Conservation (phyloP, 1,140 invertebrate species). For the Chironomus striatipennis region DNA sequence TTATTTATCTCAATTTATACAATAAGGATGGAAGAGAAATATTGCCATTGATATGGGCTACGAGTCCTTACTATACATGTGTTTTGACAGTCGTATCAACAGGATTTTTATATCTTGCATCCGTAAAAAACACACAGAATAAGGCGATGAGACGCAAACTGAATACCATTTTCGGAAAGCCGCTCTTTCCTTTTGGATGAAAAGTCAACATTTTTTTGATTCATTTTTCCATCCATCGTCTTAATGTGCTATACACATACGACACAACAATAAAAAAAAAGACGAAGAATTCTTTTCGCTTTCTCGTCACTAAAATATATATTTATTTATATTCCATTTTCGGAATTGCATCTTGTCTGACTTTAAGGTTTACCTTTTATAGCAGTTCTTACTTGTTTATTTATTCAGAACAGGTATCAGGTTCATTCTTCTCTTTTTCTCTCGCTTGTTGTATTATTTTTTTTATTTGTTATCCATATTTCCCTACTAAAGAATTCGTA, state of each 20-base stretch:
- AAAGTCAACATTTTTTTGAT: not conserved
- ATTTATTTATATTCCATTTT: conserved; percentile 17
- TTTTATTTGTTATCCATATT: not conserved
- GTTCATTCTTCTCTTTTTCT: not conserved
- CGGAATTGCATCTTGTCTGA: not conserved
- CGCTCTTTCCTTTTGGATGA: not conserved
- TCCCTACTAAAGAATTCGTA: not conserved
- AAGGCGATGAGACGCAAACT: not conserved
- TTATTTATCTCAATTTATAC: not conserved
- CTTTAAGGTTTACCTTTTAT: not conserved
- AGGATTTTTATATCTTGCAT: not conserved
- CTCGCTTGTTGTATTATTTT: too few relatives aligned
- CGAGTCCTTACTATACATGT: not conserved
- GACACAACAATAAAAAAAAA: not conserved
- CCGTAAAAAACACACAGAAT: not conserved
- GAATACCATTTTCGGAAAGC: conserved; percentile 2
- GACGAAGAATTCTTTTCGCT: too few relatives aligned
- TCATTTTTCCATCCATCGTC: not conserved
- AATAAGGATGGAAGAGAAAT: not conserved
- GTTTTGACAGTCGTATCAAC: not conserved
- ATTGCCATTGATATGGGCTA: not conserved
- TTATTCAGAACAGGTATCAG: conserved; percentile 21
- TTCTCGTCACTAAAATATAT: too few relatives aligned
- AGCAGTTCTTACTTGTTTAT: not conserved
- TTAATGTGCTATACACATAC: not conserved